Percentiles rank a stretch among this genome's conserved stretches.
Conservation (phyloP, 2,113 vertebrate genomes). For the Bubo scandiacus region DNA sequence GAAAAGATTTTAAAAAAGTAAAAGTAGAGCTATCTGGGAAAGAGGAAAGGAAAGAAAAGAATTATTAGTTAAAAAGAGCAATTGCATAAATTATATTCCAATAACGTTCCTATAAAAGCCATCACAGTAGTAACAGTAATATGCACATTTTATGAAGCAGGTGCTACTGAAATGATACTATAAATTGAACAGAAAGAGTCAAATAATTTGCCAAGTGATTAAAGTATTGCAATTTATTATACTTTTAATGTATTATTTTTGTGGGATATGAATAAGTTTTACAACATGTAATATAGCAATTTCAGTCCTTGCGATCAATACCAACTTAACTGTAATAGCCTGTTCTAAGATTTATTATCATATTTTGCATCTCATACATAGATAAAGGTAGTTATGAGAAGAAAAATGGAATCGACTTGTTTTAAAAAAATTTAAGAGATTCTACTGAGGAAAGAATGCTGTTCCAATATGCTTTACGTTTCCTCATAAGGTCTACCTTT, state of each 20-base stretch:
- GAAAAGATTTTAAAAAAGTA: neutral
- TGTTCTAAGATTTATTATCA: constrained; percentile 44
- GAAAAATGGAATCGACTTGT: neutral
- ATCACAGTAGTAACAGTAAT: constrained; percentile 35
- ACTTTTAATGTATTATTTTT: constrained; percentile 64
- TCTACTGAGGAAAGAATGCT: neutral
- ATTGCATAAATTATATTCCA: constrained; percentile 59
- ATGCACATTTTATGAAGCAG: constrained; percentile 52
- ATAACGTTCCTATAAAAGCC: neutral
- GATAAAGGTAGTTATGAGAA: neutral
- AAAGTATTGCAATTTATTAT: constrained; percentile 61
- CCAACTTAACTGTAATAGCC: constrained; percentile 52
- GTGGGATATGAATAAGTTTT: constrained; percentile 53
- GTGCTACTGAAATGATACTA: constrained; percentile 37
- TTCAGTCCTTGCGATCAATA: constrained; percentile 41
- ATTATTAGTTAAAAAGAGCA: constrained; percentile 43
- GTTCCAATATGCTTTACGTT: neutral
- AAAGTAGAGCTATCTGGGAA: neutral
- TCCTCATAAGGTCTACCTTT: neutral
- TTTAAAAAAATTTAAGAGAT: neutral
- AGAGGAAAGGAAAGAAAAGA: neutral
- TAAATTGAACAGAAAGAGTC: constrained; percentile 58
- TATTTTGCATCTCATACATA: constrained; percentile 57
- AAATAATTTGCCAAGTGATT: constrained; percentile 66
- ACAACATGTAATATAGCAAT: constrained; percentile 54